Evolutionary conservation across 2,888 invertebrate species (phyloP), one percentile per base, ranked within the genome.

Genomic region (Phorcus lineatus): DNA sequence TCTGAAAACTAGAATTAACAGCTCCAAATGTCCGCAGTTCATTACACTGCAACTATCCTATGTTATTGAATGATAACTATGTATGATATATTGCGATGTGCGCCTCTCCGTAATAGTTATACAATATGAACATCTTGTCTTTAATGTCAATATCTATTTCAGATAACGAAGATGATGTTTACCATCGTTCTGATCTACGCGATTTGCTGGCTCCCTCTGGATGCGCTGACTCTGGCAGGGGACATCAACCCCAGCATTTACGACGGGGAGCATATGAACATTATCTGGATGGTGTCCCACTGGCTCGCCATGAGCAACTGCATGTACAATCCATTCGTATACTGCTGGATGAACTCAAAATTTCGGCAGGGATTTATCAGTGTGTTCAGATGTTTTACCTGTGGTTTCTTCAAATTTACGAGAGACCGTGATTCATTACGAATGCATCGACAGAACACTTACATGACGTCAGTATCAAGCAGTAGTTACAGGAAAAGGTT

Each of bases 341-440:
- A 98, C 83, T 98, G 97, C 94, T 98, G 97, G 97, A 97, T 98
- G 97, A 98, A 98, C 94, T 96, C 97, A 85, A 97, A 97, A 79
- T 90, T 87, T 78, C 81, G 90, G 47, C 85, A 87, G 53, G 90
- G 90, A 54, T 90, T 90, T 79, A 54, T 83, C 17, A 83, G 82
- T 75, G 88, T 86, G 40, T 82, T 89, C 75, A 83, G 81, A 31
- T 84, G 85, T 74, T 84, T 86, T 53, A 83, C 86, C 0, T 89
- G 88, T 81, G 87, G 88, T 76, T 78, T 85, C n/a, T 77, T 86
- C 3, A 85, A 84, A 75, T 62, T 85, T 16, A 81, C 77, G 47
- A 81, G 81, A 13, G 86, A 83, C 17, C 77, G 86, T 1, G 87
- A 87, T 74, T 78, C 85, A 31, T 81, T 84, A 74, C 81, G 85